phyloP scores from a whole-genome alignment of 2,888 invertebrate genomes.

The Eutolmus rufibarbis region DNA sequence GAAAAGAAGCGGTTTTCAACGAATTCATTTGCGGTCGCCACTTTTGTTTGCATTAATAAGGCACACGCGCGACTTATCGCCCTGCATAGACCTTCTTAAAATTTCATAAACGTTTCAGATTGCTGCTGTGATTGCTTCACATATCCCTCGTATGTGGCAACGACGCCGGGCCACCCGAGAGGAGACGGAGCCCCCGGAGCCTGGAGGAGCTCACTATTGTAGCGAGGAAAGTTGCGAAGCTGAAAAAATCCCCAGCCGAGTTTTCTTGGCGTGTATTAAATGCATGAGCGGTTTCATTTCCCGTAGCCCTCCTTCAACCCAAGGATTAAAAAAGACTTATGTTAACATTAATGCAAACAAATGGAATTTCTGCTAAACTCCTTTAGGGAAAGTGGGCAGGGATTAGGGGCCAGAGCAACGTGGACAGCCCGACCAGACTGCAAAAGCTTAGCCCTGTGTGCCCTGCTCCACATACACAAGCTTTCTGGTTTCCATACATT shows the following conservation, averaged over 20 bases:
- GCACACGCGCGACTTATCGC: not conserved
- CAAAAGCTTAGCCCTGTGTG: slow-evolving; percentile 9
- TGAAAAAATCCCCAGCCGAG: not conserved
- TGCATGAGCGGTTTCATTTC: slow-evolving; percentile 14
- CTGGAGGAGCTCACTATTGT: not conserved
- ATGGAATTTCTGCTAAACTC: slow-evolving; percentile 38
- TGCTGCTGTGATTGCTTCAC: not conserved
- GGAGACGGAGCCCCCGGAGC: not conserved
- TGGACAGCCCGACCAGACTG: slow-evolving; percentile 16
- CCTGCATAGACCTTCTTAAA: not conserved
- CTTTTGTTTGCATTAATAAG: not conserved
- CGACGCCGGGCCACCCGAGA: not conserved
- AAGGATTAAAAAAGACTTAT: slow-evolving; percentile 13
- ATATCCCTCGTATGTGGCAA: not conserved
- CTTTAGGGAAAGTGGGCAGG: slow-evolving; percentile 12
- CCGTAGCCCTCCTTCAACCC: not conserved
- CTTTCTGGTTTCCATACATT: slow-evolving; percentile 20
- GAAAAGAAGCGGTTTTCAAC: not conserved
- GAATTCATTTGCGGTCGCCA: not conserved
- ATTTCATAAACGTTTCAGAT: not conserved
- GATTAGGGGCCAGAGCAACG: slow-evolving; percentile 21
- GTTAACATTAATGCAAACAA: slow-evolving; percentile 36
- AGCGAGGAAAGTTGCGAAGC: not conserved
- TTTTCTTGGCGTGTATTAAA: not conserved
- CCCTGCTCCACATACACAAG: not conserved